Evolutionary conservation across 37 sponge, comb jelly and placozoan genomes (phyloP).

Genomic region (Crambe crambe): DNA sequence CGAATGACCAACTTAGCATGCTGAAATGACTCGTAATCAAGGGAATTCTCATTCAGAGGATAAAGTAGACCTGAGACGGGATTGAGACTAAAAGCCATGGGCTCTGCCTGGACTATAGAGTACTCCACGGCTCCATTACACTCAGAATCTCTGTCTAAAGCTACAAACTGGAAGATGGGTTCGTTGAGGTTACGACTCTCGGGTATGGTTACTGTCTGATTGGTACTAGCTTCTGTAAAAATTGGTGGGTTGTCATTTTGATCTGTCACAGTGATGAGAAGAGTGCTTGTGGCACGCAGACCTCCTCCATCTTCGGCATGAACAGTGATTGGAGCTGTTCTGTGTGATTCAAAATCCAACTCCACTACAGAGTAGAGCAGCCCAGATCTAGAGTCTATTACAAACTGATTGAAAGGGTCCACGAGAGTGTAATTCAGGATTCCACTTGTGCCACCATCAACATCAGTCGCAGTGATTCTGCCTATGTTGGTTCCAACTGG

Average conservation of each 20-base stretch:
- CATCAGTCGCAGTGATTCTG: slow-evolving; percentile 27
- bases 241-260: slow-evolving; percentile 61
- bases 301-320: slow-evolving; percentile 41
- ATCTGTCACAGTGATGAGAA: slow-evolving; percentile 38
- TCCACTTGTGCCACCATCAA: slow-evolving; percentile 36
- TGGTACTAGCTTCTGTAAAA: slow-evolving; percentile 23
- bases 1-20: slow-evolving; percentile 42
- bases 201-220: slow-evolving; percentile 20
- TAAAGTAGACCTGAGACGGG: slow-evolving; percentile 58
- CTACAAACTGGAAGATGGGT: slow-evolving; percentile 56
- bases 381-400: slow-evolving; percentile 38
- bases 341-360: slow-evolving; percentile 29
- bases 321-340: slow-evolving; percentile 18
- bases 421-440: slow-evolving; percentile 30
- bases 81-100: slow-evolving; percentile 48
- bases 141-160: slow-evolving; percentile 45
- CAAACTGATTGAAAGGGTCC: slow-evolving; percentile 9
- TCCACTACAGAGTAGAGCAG: slow-evolving; percentile 17
- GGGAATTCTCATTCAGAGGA: slow-evolving; percentile 18
- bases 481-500: slow-evolving; percentile 38
- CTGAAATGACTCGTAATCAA: slow-evolving; percentile 56
- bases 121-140: slow-evolving; percentile 44
- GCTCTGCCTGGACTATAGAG: slow-evolving; percentile 46
- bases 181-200: slow-evolving; percentile 13
- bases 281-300: neutral